Conservation (phyloP, 2,113 vertebrate genomes). For the Vulpes vulpes region DNA sequence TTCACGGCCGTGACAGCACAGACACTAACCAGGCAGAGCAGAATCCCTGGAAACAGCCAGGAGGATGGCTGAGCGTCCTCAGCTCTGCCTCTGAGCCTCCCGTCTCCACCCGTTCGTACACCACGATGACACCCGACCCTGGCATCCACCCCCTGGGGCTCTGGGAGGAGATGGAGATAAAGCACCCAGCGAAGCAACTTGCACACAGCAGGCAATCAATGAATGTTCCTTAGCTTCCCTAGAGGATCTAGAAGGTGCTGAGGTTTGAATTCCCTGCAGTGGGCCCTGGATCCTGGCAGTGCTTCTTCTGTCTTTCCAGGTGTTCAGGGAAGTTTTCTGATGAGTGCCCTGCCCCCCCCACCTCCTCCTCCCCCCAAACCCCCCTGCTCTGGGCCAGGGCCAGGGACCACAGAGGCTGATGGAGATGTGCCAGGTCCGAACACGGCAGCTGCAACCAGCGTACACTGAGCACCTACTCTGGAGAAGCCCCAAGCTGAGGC, state of each 20-base stretch:
- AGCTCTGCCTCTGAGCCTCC: neutral
- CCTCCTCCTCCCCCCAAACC: too few relatives aligned
- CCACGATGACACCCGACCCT: neutral
- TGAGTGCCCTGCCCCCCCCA: rapidly evolving
- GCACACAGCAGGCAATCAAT: neutral
- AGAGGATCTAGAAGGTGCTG: neutral
- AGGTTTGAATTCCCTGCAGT: neutral
- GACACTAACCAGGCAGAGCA: neutral
- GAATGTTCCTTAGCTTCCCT: neutral
- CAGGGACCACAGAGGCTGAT: neutral
- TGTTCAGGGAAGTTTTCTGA: neutral
- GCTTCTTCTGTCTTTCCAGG: neutral
- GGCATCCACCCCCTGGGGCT: neutral
- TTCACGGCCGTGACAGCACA: neutral
- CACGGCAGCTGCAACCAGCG: rapidly evolving
- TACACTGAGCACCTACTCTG: neutral
- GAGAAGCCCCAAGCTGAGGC: neutral
- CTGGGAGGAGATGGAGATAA: neutral
- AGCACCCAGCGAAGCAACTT: rapidly evolving
- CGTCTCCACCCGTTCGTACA: too few relatives aligned
- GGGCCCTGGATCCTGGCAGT: neutral
- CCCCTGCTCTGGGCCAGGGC: neutral
- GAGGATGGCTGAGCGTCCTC: neutral
- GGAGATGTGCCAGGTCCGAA: neutral
- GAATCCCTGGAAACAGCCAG: rapidly evolving